Base-by-base conservation (phyloP, 2,113 vertebrate genomes). In the Dromas ardeola region DNA sequence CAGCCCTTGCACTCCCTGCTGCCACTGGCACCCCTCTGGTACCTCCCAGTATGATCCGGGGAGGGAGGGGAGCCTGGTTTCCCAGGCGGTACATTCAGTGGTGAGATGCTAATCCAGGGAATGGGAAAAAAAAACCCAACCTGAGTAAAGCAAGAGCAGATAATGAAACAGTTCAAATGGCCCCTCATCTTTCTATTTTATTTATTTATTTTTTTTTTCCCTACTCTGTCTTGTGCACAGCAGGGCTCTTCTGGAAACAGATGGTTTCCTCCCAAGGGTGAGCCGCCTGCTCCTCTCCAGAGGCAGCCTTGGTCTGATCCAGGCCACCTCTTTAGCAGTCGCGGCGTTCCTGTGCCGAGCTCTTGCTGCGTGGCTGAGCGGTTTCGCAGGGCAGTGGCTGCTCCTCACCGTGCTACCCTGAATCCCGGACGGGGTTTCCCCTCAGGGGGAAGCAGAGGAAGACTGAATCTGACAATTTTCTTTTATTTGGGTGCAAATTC, bases 21-120 rank as follows among this genome's bases (percentile, higher is more conserved):
- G 42, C 49, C 0, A 3, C 36, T 4, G 1, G 45, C 5, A 7
- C 32, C 19, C 10, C 15, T 27, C 45, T 0, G 3, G 43, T 71
- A 32, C 61, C 17, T 74, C 38, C 61, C 19, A 50, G 58, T 71
- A 27, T n/a, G 40, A 43, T 14, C 27, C 2, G 15, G 32, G n/a
- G 15, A 62, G 34, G 25, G 32, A 56, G 30, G 29, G 20, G 40
- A 73, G 59, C 15, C 40, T 61, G 47, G 21, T 43, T 61, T 72
- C 49, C 45, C 53, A 29, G 32, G 29, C 23, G 49, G 5, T 73
- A 53, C 19, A 9, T 80, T 62, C 34, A 29, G 38, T n/a, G 40
- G 43, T 55, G 38, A 77, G 61, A 73, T 69, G 42, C 61, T 49
- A 63, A 90, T 45, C 15, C 19, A 61, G 66, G 55, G n/a, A 45